Percentiles rank a stretch among this genome's conserved stretches.
These are phyloP conservation scores for Erinaceus europaeus DNA, from an alignment of 2,113 vertebrate genomes.

Conservation along the genomic window DNA sequence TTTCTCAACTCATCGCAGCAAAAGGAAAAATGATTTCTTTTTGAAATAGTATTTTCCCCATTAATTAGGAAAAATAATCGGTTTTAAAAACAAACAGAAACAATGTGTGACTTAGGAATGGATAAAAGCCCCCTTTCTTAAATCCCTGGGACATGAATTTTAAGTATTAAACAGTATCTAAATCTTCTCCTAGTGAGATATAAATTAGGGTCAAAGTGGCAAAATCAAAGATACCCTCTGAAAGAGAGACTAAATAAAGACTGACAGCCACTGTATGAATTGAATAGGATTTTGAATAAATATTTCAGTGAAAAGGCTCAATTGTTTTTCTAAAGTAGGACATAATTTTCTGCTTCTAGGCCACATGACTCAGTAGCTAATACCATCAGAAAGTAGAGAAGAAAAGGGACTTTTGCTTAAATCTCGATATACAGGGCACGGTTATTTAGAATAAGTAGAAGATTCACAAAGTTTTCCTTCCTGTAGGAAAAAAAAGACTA, in stretches of 20 bases:
- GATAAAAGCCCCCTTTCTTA: constrained; percentile 29
- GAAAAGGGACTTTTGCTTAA: constrained; percentile 60
- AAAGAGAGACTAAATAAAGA: constrained; percentile 67
- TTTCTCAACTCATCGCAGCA: constrained; percentile 10
- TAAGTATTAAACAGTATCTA: constrained; percentile 62
- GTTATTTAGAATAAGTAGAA: not conserved
- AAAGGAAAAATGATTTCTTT: constrained; percentile 41
- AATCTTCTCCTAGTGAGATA: constrained; percentile 68
- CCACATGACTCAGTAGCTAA: constrained; percentile 51
- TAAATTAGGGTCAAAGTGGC: constrained; percentile 72
- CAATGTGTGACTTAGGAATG: not conserved
- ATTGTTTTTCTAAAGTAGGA: constrained; percentile 71
- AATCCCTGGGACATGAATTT: constrained; percentile 38
- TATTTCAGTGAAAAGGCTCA: constrained; percentile 68
- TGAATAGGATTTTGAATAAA: constrained; percentile 71
- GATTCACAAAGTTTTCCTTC: constrained; percentile 53
- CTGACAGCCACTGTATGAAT: constrained; percentile 64
- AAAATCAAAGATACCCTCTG: constrained; percentile 73
- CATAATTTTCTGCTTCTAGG: constrained; percentile 65
- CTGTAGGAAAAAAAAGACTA: not conserved
- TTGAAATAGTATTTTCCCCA: not conserved
- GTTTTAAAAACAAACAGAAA: constrained; percentile 54
- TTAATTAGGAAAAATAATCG: constrained; percentile 42
- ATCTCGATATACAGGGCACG: constrained; percentile 25
- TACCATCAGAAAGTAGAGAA: constrained; percentile 52